A percentile compares a stretch with the other conserved stretches of the same genome.
These are phyloP conservation scores for Erebia aethiops DNA, from an alignment of 2,888 invertebrate species.

Conservation along the genomic window DNA sequence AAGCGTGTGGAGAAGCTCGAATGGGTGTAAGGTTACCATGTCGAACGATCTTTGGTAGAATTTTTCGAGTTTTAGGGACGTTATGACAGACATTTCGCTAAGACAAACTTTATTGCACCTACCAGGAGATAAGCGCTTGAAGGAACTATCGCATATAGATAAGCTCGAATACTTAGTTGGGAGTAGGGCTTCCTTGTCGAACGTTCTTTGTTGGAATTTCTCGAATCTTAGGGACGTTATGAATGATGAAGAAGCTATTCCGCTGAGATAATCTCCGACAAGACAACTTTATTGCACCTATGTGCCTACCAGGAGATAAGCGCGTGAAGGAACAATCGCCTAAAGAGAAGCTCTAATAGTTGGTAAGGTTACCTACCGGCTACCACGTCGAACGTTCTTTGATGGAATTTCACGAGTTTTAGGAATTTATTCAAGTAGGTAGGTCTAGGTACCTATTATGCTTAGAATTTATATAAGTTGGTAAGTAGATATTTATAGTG, in stretches of 20 bases:
- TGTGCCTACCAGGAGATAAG: constrained; percentile 23
- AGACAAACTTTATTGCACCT: constrained; percentile 15
- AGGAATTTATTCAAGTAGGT: too few species aligned
- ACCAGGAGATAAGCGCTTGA: constrained; percentile 27
- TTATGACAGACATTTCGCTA: too few species aligned
- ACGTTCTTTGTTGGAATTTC: not conserved
- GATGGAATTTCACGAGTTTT: not conserved
- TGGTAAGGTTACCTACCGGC: constrained; percentile 21
- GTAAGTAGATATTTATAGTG: too few species aligned
- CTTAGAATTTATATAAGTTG: too few species aligned
- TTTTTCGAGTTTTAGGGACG: not conserved
- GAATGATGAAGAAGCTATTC: too few species aligned
- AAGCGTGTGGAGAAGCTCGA: constrained; percentile 32
- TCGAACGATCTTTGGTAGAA: not conserved
- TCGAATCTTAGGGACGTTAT: too few species aligned
- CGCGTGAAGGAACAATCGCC: constrained; percentile 36
- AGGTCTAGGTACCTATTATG: too few species aligned
- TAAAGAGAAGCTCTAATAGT: constrained; percentile 36
- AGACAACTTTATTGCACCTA: constrained; percentile 22
- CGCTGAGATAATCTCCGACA: constrained; percentile 25
- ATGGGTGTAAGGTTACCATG: constrained; percentile 23
- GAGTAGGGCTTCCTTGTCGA: not conserved
- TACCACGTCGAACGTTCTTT: not conserved
- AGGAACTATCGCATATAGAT: constrained; percentile 38
- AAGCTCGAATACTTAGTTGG: constrained; percentile 31